phyloP scores from a whole-genome alignment of 1,140 invertebrate species.

The Zeugodacus cucurbitae region DNA sequence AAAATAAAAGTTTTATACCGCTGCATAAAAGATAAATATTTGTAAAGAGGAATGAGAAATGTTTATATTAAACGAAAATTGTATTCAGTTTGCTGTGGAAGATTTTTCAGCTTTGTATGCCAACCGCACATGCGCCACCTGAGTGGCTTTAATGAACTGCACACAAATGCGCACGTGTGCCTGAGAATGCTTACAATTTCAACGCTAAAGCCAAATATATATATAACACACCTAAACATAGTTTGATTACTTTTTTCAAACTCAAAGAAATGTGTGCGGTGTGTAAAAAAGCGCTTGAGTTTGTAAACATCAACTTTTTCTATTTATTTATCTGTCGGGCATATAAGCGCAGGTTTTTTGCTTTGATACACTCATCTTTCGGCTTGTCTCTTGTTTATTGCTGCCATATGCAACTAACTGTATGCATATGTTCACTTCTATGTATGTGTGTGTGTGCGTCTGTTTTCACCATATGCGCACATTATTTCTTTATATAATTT shows the following conservation, averaged over 20 bases:
- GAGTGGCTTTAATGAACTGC: not conserved
- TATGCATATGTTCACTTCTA: not conserved
- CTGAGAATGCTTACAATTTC: not conserved
- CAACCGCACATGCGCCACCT: not conserved
- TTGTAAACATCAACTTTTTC: slow-evolving; percentile 38
- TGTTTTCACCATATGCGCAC: not conserved
- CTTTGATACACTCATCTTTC: not conserved
- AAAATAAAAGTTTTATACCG: too few relatives aligned
- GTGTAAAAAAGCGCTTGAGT: not conserved
- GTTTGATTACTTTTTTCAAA: not conserved
- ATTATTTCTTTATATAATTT: not conserved
- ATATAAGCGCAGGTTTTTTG: not conserved
- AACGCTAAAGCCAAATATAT: too few relatives aligned
- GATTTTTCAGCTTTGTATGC: not conserved
- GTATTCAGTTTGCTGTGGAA: not conserved
- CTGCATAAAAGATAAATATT: too few relatives aligned
- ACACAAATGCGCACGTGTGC: not conserved
- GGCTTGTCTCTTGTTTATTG: not conserved
- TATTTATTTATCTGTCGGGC: not conserved
- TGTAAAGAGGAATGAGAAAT: too few relatives aligned
- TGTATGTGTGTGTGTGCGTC: not conserved
- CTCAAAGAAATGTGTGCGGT: not conserved
- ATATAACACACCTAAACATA: too few relatives aligned
- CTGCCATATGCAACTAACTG: not conserved
- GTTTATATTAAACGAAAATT: too few relatives aligned